phyloP scores from a whole-genome alignment of 2,797 vertebrate genomes.

The Hoplostethus atlanticus region DNA sequence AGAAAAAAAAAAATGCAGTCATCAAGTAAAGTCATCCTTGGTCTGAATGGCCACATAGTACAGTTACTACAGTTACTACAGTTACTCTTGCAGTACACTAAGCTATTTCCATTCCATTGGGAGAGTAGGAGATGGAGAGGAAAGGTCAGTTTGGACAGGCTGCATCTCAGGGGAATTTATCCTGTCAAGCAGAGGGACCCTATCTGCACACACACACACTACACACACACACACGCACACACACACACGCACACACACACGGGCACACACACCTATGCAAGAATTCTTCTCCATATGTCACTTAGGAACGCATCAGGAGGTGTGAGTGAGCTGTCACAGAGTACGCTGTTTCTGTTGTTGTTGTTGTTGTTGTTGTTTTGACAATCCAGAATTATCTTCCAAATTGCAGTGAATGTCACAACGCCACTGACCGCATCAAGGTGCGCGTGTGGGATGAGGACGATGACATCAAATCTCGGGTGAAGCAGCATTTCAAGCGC shows the following conservation, averaged over 20 bases:
- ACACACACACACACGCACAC: neutral
- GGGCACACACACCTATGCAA: slow-evolving; percentile 11
- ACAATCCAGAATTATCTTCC: slow-evolving; percentile 35
- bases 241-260: slow-evolving; percentile 15
- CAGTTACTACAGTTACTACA: neutral
- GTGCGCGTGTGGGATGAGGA: slow-evolving; percentile 99
- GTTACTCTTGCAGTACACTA: slow-evolving; percentile 23
- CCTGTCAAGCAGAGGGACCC: slow-evolving; percentile 9
- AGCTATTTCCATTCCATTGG: neutral
- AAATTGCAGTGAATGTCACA: slow-evolving; percentile 93
- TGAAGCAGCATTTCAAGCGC: slow-evolving; percentile 98
- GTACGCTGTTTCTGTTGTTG: slow-evolving; percentile 26
- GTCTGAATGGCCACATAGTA: neutral
- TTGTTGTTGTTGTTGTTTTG: slow-evolving; percentile 40
- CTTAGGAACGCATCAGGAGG: slow-evolving; percentile 6
- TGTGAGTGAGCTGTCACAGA: slow-evolving; percentile 45
- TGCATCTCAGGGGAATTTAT: slow-evolving; percentile 32
- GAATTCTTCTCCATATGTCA: slow-evolving; percentile 38
- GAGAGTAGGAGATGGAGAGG: slow-evolving; percentile 21
- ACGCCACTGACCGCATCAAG: slow-evolving; percentile 97
- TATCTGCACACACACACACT: neutral
- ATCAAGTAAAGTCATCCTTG: neutral
- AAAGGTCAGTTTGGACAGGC: slow-evolving; percentile 51
- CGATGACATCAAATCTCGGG: slow-evolving; percentile 97
- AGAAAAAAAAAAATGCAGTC: neutral